A percentile compares a stretch with the other conserved stretches of the same genome.
Evolutionary conservation across 2,888 invertebrate genomes (phyloP).

Genomic region (Oithona nana): DNA sequence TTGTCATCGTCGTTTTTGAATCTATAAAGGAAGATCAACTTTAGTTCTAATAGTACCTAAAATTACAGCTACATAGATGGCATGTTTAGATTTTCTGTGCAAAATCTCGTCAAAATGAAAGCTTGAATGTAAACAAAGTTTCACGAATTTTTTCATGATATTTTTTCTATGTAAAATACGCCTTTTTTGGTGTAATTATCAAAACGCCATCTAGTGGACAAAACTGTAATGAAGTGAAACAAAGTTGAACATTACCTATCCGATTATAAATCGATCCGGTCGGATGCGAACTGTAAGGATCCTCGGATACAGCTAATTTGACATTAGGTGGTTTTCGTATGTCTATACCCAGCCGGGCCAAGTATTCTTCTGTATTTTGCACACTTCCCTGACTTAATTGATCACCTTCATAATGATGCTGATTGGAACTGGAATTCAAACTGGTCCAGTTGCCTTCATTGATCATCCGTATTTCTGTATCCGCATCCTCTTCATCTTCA

Average conservation of each 20-base stretch:
- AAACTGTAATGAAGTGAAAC: no score
- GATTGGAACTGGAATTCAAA: conserved; percentile 35
- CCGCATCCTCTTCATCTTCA: conserved; percentile 62
- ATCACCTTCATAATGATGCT: conserved; percentile 37
- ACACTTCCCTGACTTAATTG: conserved; percentile 74
- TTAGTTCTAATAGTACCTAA: no score
- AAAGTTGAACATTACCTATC: conserved; percentile 2
- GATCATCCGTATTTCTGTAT: conserved; percentile 93
- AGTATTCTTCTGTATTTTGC: conserved; percentile 76
- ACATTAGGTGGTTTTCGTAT: conserved; percentile 24
- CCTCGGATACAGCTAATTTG: conserved; percentile 17
- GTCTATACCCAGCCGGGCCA: conserved; percentile 81
- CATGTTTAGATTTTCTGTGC: no score
- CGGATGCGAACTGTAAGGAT: conserved; percentile 2
- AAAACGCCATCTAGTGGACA: no score
- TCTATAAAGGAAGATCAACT: no score
- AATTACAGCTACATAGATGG: no score
- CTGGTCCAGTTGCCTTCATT: conserved; percentile 47
- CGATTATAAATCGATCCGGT: conserved; percentile 10
- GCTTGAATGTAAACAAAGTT: no score
- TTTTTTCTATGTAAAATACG: no score
- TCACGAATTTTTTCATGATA: no score
- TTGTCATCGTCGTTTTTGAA: no score
- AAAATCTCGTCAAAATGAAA: no score
- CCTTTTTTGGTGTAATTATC: no score